phyloP scores from a whole-genome alignment of 2,888 invertebrate species.

The Ceratothoa steindachneri region DNA sequence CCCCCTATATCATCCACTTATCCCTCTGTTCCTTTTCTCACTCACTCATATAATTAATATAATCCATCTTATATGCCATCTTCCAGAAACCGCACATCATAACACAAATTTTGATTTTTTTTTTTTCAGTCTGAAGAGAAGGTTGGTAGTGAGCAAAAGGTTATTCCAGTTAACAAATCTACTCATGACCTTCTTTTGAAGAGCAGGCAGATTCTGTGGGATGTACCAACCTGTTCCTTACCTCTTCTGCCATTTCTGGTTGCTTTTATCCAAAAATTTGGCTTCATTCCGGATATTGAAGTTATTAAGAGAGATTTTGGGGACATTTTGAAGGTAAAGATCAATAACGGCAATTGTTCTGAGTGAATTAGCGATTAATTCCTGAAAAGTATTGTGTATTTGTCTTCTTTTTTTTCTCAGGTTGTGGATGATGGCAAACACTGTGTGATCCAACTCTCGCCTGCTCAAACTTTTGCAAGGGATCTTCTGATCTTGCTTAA shows the following conservation, averaged over 20 bases:
- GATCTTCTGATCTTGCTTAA: slow-evolving; percentile 58
- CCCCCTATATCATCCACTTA: too few relatives aligned
- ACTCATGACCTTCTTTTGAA: slow-evolving; percentile 56
- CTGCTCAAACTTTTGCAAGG: slow-evolving; percentile 58
- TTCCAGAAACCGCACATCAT: too few relatives aligned
- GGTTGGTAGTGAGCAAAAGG: slow-evolving; percentile 63
- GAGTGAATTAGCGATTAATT: too few relatives aligned
- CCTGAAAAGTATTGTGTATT: too few relatives aligned
- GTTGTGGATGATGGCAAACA: neutral
- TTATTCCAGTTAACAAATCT: slow-evolving; percentile 55
- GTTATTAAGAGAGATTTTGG: slow-evolving; percentile 55
- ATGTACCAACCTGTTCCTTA: slow-evolving; percentile 58
- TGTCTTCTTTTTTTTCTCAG: neutral
- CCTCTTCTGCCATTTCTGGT: slow-evolving; percentile 56
- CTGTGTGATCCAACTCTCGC: slow-evolving; percentile 53
- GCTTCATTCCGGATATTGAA: slow-evolving; percentile 53
- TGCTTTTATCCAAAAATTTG: slow-evolving; percentile 54
- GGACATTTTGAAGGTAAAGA: slow-evolving; percentile 57
- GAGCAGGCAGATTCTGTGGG: slow-evolving; percentile 61
- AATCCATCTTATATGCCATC: too few relatives aligned
- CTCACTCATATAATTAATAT: too few relatives aligned
- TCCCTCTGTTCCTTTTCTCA: too few relatives aligned
- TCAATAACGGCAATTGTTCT: neutral
- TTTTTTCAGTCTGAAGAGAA: too few relatives aligned
- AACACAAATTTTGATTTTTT: too few relatives aligned